Conservation (phyloP, 1,140 invertebrate species). For the Zaprionus ghesquierei region DNA sequence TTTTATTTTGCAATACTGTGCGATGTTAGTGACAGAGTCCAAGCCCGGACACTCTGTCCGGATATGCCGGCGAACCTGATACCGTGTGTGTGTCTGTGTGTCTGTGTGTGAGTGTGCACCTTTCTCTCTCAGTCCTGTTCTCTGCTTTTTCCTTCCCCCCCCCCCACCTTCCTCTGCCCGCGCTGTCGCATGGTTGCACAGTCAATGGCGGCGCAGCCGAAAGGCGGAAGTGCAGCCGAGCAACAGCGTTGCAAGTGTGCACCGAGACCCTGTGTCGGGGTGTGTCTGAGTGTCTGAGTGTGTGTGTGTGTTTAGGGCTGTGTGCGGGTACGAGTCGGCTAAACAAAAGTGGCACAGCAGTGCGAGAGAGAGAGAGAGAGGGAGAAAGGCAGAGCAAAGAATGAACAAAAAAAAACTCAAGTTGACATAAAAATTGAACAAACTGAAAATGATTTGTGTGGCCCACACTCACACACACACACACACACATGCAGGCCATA, state of each 20-base stretch:
- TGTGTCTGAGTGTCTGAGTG: background rate
- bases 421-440: slow-evolving; percentile 77
- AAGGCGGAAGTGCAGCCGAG: slow-evolving; percentile 74
- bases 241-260: slow-evolving; percentile 51
- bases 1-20: slow-evolving; percentile 28
- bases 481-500: background rate
- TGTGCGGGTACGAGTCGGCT: slow-evolving; percentile 36
- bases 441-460: slow-evolving; percentile 77
- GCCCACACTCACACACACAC: slow-evolving; percentile 10
- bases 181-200: slow-evolving; percentile 63
- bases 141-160: too few species aligned
- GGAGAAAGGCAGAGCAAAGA: slow-evolving; percentile 17
- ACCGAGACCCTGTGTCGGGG: background rate
- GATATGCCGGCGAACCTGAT: slow-evolving; percentile 64
- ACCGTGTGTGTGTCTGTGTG: slow-evolving; percentile 24
- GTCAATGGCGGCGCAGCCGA: slow-evolving; percentile 63
- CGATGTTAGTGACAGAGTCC: slow-evolving; percentile 35
- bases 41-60: slow-evolving; percentile 46
- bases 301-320: slow-evolving; percentile 1
- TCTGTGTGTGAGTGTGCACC: background rate
- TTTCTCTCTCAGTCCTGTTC: background rate
- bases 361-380: slow-evolving; percentile 6
- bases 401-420: slow-evolving; percentile 41
- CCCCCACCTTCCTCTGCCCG: background rate
- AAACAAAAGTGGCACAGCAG: slow-evolving; percentile 66